A percentile compares a stretch with the other conserved stretches of the same genome.
Evolutionary conservation across 1,140 invertebrate genomes (phyloP).

Genomic region (Trypoxylus dichotomus): DNA sequence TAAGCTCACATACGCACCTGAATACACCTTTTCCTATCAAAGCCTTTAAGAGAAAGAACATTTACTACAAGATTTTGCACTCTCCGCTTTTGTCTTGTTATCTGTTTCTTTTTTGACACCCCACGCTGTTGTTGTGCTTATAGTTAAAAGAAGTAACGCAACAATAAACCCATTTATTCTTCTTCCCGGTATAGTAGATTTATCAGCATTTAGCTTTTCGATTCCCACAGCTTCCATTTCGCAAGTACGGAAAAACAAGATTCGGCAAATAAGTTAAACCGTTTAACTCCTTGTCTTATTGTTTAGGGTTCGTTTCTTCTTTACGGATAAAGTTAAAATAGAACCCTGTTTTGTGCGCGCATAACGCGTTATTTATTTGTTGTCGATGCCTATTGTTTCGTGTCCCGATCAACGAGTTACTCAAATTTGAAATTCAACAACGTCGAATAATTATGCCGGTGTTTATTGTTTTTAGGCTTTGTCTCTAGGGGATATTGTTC

Average conservation of each 20-base stretch:
- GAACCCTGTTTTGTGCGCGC: background rate
- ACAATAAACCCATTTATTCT: no score
- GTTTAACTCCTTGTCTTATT: background rate
- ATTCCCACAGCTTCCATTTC: no score
- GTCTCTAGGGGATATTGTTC: background rate
- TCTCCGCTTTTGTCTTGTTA: background rate
- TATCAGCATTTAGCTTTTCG: no score
- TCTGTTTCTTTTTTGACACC: no score
- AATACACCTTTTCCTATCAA: background rate
- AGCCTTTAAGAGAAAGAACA: background rate
- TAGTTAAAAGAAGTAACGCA: no score
- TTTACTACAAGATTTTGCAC: background rate
- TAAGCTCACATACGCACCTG: background rate
- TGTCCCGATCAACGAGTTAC: background rate
- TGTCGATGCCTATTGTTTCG: background rate
- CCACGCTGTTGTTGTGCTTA: no score
- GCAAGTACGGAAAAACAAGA: no score
- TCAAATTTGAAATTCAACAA: constrained; percentile 14
- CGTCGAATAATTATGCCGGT: background rate
- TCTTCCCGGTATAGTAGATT: no score
- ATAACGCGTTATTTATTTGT: constrained; percentile 1
- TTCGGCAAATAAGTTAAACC: background rate
- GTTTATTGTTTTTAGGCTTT: constrained; percentile 1
- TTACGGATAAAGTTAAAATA: background rate
- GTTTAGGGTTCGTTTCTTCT: background rate